phyloP scores from a whole-genome alignment of 2,888 invertebrate genomes.

The Galerucella pusilla region DNA sequence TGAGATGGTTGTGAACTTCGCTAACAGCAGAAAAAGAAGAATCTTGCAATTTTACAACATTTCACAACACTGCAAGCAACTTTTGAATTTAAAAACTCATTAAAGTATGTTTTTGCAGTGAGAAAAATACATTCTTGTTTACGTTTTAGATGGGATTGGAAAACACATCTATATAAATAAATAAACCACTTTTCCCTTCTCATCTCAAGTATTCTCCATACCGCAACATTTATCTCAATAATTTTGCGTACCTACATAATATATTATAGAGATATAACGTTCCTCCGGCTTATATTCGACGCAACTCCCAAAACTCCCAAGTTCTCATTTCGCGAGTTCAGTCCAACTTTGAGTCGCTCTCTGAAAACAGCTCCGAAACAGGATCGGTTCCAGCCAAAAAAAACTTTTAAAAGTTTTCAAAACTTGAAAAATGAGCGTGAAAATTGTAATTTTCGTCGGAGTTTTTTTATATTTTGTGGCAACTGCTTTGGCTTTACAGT shows the following conservation, averaged over 20 bases:
- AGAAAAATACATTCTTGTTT: no score
- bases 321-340: slow-evolving; percentile 39
- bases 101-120: no score
- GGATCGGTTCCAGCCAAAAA: slow-evolving; percentile 18
- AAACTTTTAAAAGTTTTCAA: slow-evolving; percentile 8
- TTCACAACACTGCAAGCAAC: no score
- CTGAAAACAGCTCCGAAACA: slow-evolving; percentile 48
- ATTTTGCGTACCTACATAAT: slow-evolving; percentile 6
- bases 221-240: background rate
- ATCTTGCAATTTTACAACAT: no score
- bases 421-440: slow-evolving; percentile 40
- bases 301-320: slow-evolving; percentile 29
- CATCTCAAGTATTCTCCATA: background rate
- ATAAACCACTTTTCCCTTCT: no score
- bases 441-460: slow-evolving; percentile 37
- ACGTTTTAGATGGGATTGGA: no score
- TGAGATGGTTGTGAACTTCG: no score
- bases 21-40: no score
- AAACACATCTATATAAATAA: no score
- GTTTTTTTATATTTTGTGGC: slow-evolving; percentile 48
- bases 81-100: no score
- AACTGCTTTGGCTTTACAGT: slow-evolving; percentile 69
- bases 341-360: slow-evolving; percentile 55
- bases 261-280: background rate
- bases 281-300: slow-evolving; percentile 16